These are phyloP conservation scores for Xenentodon cancila DNA, from an alignment of 2,797 vertebrate genomes.

Conservation along the genomic window DNA sequence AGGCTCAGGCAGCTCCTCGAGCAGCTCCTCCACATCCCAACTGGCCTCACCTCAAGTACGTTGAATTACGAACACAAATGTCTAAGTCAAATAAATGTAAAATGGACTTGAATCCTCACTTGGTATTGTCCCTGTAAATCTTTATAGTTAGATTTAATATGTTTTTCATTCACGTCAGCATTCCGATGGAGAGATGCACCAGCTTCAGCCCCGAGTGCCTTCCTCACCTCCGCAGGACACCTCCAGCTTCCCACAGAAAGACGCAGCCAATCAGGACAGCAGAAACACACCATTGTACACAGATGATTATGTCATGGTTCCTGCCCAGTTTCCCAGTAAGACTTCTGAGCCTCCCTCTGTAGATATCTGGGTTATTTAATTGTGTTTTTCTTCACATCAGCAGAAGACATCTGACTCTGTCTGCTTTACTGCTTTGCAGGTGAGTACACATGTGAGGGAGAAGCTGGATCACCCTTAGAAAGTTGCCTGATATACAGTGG, in stretches of 20 bases:
- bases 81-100: conserved; percentile 1
- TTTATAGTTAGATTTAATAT: background rate
- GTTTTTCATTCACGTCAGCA: conserved; percentile 58
- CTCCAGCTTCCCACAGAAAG: conserved; percentile 80
- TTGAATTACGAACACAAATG: background rate
- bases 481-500: conserved; percentile 90
- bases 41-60: conserved; percentile 90
- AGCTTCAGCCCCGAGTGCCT: conserved; percentile 79
- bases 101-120: background rate
- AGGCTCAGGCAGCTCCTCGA: conserved; percentile 90
- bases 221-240: conserved; percentile 78
- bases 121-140: no score
- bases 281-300: conserved; percentile 86
- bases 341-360: background rate
- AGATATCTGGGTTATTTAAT: background rate
- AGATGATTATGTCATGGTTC: conserved; percentile 95
- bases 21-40: conserved; percentile 91
- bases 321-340: conserved; percentile 89
- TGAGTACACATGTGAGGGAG: conserved; percentile 83
- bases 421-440: conserved; percentile 69
- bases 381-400: background rate
- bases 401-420: conserved; percentile 2
- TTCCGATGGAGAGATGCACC: conserved; percentile 88
- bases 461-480: conserved; percentile 80
- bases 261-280: conserved; percentile 82